Evolutionary conservation across 2,888 invertebrate genomes (phyloP), one percentile per base, ranked within the genome.

Genomic region (Pterobdella sp.): DNA sequence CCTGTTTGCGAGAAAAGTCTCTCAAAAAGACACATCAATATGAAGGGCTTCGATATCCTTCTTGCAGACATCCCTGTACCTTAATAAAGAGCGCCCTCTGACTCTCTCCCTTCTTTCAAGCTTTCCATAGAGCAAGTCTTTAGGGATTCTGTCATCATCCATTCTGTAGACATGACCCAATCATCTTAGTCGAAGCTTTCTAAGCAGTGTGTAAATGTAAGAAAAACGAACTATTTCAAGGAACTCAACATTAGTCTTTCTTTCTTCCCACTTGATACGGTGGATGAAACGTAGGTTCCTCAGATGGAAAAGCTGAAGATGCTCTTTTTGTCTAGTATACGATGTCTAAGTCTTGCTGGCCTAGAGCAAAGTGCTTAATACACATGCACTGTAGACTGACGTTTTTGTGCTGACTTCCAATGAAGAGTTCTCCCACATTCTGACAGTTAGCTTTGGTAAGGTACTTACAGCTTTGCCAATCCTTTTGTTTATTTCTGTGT

Each of bases 301-400:
- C 63, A 26, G 10, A n/a, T 63, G 31, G n/a, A 63, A 63, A 7
- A 7, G 4, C 14, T n/a, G 7, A 26, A n/a, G 63, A 4, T n/a
- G 7, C 4, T n/a, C 4, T 26, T 63, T 31, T 26, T 26, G 63
- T 7, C 10, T 7, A 7, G 31, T 14, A n/a, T 31, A 63, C 26
- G n/a, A 7, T 7, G 63, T 63, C 63, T 7, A 26, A 7, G 10
- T 14, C n/a, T 26, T 26, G 63, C 63, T 26, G n/a, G 14, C 7
- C 7, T 63, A 63, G 7, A 63, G 63, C n/a, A 63, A 26, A 63
- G 63, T 63, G 7, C 63, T 63, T 7, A 63, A 26, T 26, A 63
- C n/a, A 29, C 63, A 63, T 10, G 63, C 63, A 7, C n/a, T 10
- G 26, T 63, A 63, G 7, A 63, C 63, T 7, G 7, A 14, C 4